Conservation (phyloP, 2,888 invertebrate genomes). For the Cryptus viduatorius region DNA sequence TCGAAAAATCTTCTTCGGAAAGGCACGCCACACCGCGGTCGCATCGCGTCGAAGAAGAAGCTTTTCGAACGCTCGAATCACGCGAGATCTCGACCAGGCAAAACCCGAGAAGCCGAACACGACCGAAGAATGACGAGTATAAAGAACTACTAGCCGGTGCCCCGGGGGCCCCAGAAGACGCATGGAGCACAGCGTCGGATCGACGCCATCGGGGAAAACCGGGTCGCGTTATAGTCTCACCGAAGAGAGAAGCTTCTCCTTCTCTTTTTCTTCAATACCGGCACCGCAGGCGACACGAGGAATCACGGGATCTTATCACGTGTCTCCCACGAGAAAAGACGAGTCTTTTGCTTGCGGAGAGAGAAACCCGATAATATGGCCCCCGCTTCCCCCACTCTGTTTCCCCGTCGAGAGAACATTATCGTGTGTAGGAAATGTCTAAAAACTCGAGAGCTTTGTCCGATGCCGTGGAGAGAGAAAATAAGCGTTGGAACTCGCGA, state of each 20-base stretch:
- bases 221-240: conserved; percentile 58
- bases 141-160: conserved; percentile 4
- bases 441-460: conserved; percentile 65
- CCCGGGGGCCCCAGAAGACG: conserved; percentile 38
- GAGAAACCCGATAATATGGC: conserved; percentile 1
- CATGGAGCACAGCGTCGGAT: conserved; percentile 69
- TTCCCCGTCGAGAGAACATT: not conserved
- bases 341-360: conserved; percentile 4
- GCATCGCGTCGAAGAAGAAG: conserved; percentile 30
- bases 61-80: conserved; percentile 61
- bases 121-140: conserved; percentile 60
- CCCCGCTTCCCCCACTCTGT: not conserved
- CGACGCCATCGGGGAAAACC: conserved; percentile 71
- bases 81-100: conserved; percentile 56
- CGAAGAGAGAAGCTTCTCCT: conserved; percentile 1
- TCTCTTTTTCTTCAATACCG: conserved; percentile 16
- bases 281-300: conserved; percentile 20
- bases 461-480: conserved; percentile 47
- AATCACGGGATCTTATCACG: conserved; percentile 59
- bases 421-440: conserved; percentile 6
- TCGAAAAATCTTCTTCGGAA: not conserved
- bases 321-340: conserved; percentile 44
- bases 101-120: conserved; percentile 47
- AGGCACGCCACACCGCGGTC: conserved; percentile 40
- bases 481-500: conserved; percentile 52